Base-by-base conservation (phyloP, 2,797 vertebrate species). In the Eupleurogrammus muticus region DNA sequence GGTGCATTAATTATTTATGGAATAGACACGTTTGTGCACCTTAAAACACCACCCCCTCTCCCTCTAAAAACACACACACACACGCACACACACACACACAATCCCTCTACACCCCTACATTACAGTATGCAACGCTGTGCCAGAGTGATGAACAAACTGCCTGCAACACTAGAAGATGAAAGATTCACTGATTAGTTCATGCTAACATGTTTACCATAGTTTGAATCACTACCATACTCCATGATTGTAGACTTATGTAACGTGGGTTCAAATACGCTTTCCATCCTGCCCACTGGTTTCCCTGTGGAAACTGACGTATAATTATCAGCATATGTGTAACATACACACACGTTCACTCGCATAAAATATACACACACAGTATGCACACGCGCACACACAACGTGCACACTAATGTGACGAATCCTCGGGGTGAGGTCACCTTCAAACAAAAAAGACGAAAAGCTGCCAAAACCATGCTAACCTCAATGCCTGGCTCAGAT, bases 211-310 rank as follows among this genome's bases (percentile, higher is more conserved):
- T 93, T 84, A 85, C 83, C 77, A 68, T 85, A 82, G 54, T 80
- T 81, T 88, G 80, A 92, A 92, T 87, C 82, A 84, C 85, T 83
- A 77, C 82, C 87, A 89, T 83, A 81, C 77, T 60, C 78, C n/a
- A 78, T 83, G 86, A 87, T 88, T 89, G 89, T 86, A 62, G 69
- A 83, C 75, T 90, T 91, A 84, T 85, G 81, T 82, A 92, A 91
- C 44, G 74, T 57, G 81, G 75, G 73, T 80, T 90, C 78, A 83
- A 82, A 84, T 77, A 51, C 77, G 76, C 69, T 79, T 89, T 88
- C 72, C 66, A 73, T 82, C 72, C 81, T 77, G 68, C 72, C 70
- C 79, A 68, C 70, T 77, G 73, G 73, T 81, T 82, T 84, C 75
- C 81, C 68, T 64, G 70, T 71, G 83, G 82, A 87, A 83, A 70